Base-by-base conservation (phyloP, 2,888 invertebrate genomes). In the Encarsia formosa region DNA sequence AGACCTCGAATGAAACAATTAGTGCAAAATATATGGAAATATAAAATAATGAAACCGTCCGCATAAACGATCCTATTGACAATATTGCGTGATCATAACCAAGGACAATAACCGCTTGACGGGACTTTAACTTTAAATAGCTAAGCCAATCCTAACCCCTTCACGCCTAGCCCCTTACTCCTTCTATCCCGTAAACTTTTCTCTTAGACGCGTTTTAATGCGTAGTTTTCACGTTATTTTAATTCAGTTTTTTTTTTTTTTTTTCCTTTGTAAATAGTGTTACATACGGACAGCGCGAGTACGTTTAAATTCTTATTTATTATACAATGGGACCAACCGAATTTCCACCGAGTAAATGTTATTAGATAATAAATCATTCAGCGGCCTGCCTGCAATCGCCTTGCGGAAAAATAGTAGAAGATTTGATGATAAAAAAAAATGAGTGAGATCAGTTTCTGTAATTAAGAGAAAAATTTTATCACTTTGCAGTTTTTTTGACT, bases 341-440 rank as follows among this genome's bases (percentile, higher is more conserved):
- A 62, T 72, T 74, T 74, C 73, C 74, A 74, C 73, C 74, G 72
- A 74, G 52, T 69, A 72, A 72, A 67, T 70, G 65, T 68, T 68
- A 56, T 70, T 71, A 72, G 68, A 62, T 59, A 60, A 59, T 69
- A 69, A 65, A 65, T 65, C 46, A n/a, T 54, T 63, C 68, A 73
- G 69, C 68, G 61, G 63, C 65, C 73, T 73, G 73, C 70, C 73
- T 66, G 57, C 63, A 64, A 70, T 71, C 69, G 65, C 65, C 70
- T 64, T 63, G 63, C 65, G 50, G 46, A 49, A 54, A 49, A 15
- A 20, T 11, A 11, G n/a, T n/a, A n/a, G n/a, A n/a, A n/a, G n/a
- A n/a, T n/a, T n/a, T n/a, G n/a, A n/a, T n/a, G n/a, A n/a, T n/a
- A n/a, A n/a, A n/a, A n/a, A n/a, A n/a, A n/a, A n/a, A n/a, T n/a